Evolutionary conservation across 2,113 vertebrate species (phyloP), one percentile per base, ranked within the genome.

Genomic region (Corapipo altera): DNA sequence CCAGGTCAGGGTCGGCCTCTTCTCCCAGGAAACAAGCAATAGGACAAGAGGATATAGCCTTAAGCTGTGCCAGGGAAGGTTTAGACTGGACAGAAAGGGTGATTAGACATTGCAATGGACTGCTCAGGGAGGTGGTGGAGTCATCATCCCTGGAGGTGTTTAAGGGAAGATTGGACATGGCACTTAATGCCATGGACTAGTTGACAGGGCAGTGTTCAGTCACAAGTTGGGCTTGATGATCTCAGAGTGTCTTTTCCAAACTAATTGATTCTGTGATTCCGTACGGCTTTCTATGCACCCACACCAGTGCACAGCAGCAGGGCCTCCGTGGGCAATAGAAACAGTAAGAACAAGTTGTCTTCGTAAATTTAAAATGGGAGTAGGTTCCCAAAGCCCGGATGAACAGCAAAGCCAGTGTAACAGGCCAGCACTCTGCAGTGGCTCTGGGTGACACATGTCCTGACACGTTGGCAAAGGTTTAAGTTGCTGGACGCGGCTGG

Each of bases 311-410:
- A 28, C 5, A 22, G 33, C 44, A 79, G 32, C 35, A 22, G 6
- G 18, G 58, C 15, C 55, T 20, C 72, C 9, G 1, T 0, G 32
- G 77, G 24, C 61, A 52, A 0, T 3, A 30, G n/a, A 21, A 46
- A 35, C 14, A 7, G 9, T 8, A 9, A 33, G 26, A 35, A 57
- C 18, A 54, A 12, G 30, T 2, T 26, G 52, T 16, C 16, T 37
- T 13, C 8, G 0, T 3, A 23, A 55, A 16, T 35, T 75, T 15
- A 24, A 33, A 43, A 1, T 18, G 14, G 6, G 6, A 33, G 2
- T 1, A 28, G 8, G 32, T 16, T 70, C 41, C 15, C 3, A 48
- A 11, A 0, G 28, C 15, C 32, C 48, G 15, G 28, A 19, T 7
- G 9, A 78, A 21, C 27, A 30, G 32, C 52, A 9, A 9, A 30